Evolutionary conservation across 35 echinoderm and acorn worm genomes (phyloP), one percentile per base, ranked within the genome.

Genomic region (Patiria miniata): DNA sequence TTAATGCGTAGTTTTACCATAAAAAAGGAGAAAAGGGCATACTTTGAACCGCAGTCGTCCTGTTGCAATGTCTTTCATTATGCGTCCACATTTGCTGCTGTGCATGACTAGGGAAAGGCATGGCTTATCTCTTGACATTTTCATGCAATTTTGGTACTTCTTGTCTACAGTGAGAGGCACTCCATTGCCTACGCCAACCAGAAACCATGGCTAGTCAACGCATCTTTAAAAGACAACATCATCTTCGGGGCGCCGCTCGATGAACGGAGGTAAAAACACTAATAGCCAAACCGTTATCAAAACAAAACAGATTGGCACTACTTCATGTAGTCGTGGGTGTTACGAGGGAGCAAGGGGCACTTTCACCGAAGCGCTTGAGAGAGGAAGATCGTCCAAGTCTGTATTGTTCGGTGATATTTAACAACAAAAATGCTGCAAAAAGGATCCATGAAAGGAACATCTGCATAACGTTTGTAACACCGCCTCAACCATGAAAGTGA

Each of bases 171-270:
- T n/a, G 77, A 60, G 15, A 76, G 60, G n/a, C 42, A 54, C 39
- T 38, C 29, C 1, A 40, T 97, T 18, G 90, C 94, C 16, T 97
- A 93, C 65, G 90, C 89, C 22, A 83, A 69, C 17, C 94, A 97
- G 85, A 97, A 86, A 55, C 86, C 94, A 8, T 97, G 94, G 94
- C 58, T 97, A n/a, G 37, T 92, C 81, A 97, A 97, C 54, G 94
- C 90, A 18, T 89, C 90, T 26, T 42, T 97, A 2, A 92, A 90
- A 51, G 90, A 97, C 37, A 97, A 97, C 56, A 83, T 97, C 37
- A 14, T 97, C 7, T 97, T 97, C 77, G 94, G 94, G 22, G 17
- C 65, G 47, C 10, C 16, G 26, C 17, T 60, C 40, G 18, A 52
- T 15, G 54, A 83, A 18, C 51, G 30, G 19, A 90, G 79, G 88